Base-by-base conservation (phyloP, 2,113 vertebrate genomes). In the Aptenodytes patagonicus region DNA sequence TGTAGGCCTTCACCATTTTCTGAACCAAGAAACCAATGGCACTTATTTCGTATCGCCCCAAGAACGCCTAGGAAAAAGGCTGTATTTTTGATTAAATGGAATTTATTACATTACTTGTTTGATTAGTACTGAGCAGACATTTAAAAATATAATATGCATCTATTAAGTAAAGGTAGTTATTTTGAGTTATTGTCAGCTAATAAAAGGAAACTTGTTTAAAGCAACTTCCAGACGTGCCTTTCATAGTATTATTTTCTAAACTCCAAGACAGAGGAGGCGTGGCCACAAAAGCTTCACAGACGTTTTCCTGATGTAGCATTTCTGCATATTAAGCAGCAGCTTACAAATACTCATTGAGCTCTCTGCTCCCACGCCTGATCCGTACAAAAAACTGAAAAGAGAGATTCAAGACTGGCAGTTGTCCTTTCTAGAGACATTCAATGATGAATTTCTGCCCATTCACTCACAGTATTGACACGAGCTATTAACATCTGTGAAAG, bases 311-410 rank as follows among this genome's bases (percentile, higher is more conserved):
- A 97, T 95, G 96, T 95, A 96, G 97, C 98, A 98, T 97, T 98
- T 97, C 97, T 98, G 99, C 98, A 99, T 99, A 98, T 99, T 99
- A 98, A 98, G 93, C 96, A 99, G 99, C 97, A 98, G 98, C 97
- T 97, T 98, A 99, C 97, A 98, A 98, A 98, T 90, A 98, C 98
- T 98, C 98, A 98, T 89, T 98, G 98, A 98, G 98, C 95, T 95
- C 95, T 95, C 93, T 95, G 97, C 98, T 98, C 98, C 97, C 98
- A 98, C 91, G 98, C 98, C 95, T 96, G 96, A 94, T 96, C 94
- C 47, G 96, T 96, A 98, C 97, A 98, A 97, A 98, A 98, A 97
- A 94, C 93, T 97, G 94, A 98, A 98, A 98, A 93, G 94, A 91
- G 82, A 97, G 97, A 95, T 87, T 92, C 38, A 76, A 96, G 97